These are phyloP conservation scores for Ptychochromis oligacanthus DNA, from an alignment of 2,113 vertebrate genomes.

Conservation along the genomic window DNA sequence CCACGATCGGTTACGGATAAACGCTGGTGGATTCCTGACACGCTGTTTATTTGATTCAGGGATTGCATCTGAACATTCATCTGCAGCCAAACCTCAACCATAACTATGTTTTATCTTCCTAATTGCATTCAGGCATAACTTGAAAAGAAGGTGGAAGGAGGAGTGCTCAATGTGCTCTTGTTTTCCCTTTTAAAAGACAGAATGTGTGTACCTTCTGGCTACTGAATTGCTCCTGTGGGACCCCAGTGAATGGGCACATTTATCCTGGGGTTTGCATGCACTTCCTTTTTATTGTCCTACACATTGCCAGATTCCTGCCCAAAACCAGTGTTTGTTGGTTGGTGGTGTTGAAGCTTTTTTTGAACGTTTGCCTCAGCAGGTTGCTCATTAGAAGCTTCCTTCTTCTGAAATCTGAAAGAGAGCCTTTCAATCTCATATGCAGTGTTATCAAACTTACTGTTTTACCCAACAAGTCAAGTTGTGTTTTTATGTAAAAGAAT, in stretches of 20 bases:
- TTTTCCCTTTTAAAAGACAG: constrained; percentile 57
- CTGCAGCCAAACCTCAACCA: constrained; percentile 19
- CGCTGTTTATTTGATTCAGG: constrained; percentile 43
- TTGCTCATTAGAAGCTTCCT: neutral
- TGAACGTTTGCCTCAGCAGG: neutral
- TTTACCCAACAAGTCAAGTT: neutral
- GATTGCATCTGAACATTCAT: constrained; percentile 31
- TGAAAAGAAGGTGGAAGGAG: constrained; percentile 41
- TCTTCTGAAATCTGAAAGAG: constrained; percentile 6
- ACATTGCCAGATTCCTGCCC: constrained; percentile 55
- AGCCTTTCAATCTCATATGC: neutral
- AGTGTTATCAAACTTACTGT: neutral
- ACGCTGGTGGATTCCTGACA: constrained; percentile 47
- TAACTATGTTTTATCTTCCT: constrained; percentile 42
- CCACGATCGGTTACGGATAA: constrained; percentile 45
- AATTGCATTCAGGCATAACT: constrained; percentile 33
- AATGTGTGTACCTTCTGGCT: constrained; percentile 42
- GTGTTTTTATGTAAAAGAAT: neutral
- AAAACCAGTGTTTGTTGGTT: constrained; percentile 37
- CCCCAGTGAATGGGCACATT: constrained; percentile 66
- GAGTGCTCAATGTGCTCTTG: constrained; percentile 44
- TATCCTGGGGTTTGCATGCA: constrained; percentile 58
- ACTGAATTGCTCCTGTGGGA: constrained; percentile 64
- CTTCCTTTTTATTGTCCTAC: constrained; percentile 71
- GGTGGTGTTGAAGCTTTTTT: constrained; percentile 21